Base-by-base conservation (phyloP, 35 echinoderm and acorn worm genomes). In the Stichopus chloronotus region DNA sequence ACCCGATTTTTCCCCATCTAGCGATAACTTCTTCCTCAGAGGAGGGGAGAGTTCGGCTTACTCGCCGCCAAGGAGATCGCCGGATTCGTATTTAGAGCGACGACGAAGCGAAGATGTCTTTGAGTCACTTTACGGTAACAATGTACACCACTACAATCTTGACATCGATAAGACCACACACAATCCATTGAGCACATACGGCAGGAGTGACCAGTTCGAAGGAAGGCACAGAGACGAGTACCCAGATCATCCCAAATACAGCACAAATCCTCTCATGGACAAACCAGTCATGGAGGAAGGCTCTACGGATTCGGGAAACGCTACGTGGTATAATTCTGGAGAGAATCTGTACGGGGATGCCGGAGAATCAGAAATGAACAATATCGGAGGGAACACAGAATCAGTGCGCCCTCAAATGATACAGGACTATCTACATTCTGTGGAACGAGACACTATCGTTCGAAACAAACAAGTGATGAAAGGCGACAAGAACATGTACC, bases 381-480 rank as follows among this genome's bases (percentile, higher is more conserved):
- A 21, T 71, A 12, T 5, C 52, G 53, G 65, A 30, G 87, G 52
- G 17, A 24, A 89, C 87, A 25, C 5, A 6, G 43, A 87, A 17
- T 22, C 6, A 8, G 87, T 71, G 55, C n/a, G 87, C 17, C 60
- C 86, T 16, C 86, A 63, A 9, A 89, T 89, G 87, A 89, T 89
- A 24, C 87, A 89, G 20, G 87, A 89, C 5, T 89, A 89, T 74
- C 14, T 89, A 25, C 87, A 89, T 8, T 89, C 87, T 8, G 87
- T 89, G 14, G 87, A 43, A 54, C 87, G 52, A 53, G 87, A 89
- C 59, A 89, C 87, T n/a, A 89, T 89, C 16, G 87, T 89, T 9
- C 57, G 87, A 25, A 89, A 89, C 59, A 71, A 89, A 54, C 59
- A 61, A 9, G 14, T 61, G 7, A 25, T 43, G 52, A 10, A 52